Evolutionary conservation across 2,113 vertebrate species (phyloP).

Genomic region (Geococcyx californianus): DNA sequence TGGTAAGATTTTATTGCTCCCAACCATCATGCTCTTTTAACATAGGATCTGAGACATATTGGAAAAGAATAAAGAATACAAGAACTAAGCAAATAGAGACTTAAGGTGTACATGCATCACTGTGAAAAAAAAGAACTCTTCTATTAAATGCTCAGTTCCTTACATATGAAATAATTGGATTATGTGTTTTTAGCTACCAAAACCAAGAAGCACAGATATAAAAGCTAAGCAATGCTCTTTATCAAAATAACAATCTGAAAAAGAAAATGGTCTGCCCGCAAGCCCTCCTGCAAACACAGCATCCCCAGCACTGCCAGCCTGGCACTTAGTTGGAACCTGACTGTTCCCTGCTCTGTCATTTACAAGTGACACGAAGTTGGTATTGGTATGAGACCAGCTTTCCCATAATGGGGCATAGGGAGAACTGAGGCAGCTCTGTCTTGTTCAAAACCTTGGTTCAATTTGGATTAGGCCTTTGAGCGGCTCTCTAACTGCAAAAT

Average conservation of each 20-base stretch:
- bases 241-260: not conserved
- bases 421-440: not conserved
- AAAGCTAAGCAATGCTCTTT: not conserved
- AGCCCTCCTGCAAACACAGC: not conserved
- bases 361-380: not conserved
- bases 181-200: not conserved
- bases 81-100: not conserved
- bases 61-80: conserved; percentile 3
- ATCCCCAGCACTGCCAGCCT: not conserved
- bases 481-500: not conserved
- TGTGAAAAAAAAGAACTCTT: not conserved
- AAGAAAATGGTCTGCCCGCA: not conserved
- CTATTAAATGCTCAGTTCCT: not conserved
- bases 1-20: conserved; percentile 31
- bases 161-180: not conserved
- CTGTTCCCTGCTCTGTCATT: not conserved
- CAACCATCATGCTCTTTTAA: conserved; percentile 8
- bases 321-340: not conserved
- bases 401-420: accelerated
- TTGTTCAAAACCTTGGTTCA: not conserved
- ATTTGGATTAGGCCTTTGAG: not conserved
- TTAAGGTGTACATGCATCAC: not conserved
- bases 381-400: not conserved
- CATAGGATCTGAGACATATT: not conserved
- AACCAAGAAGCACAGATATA: not conserved